phyloP scores from a whole-genome alignment of 2,888 invertebrate species.

The Sinodicranocentrus sp. region DNA sequence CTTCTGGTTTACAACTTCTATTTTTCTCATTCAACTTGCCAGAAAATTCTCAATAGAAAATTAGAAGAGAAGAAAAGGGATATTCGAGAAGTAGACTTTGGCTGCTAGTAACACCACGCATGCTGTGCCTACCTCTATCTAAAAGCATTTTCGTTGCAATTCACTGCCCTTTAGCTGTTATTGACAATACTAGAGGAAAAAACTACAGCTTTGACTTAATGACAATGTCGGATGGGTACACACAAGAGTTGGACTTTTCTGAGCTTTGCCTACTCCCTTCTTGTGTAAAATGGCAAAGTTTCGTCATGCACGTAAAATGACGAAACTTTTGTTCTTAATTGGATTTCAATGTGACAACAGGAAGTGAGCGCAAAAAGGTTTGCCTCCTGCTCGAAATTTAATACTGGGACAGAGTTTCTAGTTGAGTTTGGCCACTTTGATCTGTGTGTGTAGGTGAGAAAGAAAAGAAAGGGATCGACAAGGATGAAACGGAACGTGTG shows the following conservation, averaged over 20 bases:
- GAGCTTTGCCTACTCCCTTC: background rate
- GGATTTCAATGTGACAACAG: conserved; percentile 31
- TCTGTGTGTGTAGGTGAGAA: background rate
- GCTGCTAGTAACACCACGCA: too few species aligned
- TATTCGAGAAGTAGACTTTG: too few species aligned
- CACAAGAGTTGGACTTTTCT: too few species aligned
- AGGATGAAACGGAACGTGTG: background rate
- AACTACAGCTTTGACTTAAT: background rate
- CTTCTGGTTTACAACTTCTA: too few species aligned
- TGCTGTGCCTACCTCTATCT: too few species aligned
- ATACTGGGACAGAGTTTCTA: background rate
- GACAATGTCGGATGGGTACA: background rate
- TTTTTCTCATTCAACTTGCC: too few species aligned
- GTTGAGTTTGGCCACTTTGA: conserved; percentile 2
- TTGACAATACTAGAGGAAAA: background rate
- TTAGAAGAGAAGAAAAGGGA: too few species aligned
- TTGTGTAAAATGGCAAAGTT: conserved; percentile 23
- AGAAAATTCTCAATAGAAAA: too few species aligned
- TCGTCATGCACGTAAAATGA: conserved; percentile 47
- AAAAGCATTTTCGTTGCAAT: too few species aligned
- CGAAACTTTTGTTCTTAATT: conserved; percentile 36
- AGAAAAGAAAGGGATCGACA: background rate
- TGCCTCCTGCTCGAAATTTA: background rate
- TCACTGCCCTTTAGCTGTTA: background rate
- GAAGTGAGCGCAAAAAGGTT: conserved; percentile 4